phyloP scores from a whole-genome alignment of 2,113 vertebrate species.

The Panthera uncia region DNA sequence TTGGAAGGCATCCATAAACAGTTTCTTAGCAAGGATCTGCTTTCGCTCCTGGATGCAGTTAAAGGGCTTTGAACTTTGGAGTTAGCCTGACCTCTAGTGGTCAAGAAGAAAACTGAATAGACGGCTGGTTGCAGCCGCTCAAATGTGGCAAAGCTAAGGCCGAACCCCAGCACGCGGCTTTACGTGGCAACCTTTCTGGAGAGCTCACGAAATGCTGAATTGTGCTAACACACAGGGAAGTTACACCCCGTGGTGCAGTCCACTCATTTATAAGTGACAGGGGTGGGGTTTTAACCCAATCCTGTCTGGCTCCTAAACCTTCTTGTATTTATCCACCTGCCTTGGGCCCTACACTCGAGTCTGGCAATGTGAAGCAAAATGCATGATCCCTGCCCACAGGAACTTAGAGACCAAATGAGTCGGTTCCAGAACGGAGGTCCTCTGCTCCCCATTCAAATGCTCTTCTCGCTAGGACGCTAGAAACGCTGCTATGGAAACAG shows the following conservation, averaged over 20 bases:
- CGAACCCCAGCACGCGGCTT: accelerated
- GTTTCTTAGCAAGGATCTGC: background rate
- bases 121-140: background rate
- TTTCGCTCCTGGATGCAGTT: background rate
- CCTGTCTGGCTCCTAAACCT: background rate
- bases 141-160: accelerated
- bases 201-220: background rate
- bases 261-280: background rate
- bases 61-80: conserved; percentile 38
- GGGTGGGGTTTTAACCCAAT: background rate
- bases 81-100: conserved; percentile 82
- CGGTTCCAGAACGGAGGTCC: background rate
- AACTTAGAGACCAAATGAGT: background rate
- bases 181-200: background rate
- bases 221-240: background rate
- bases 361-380: background rate
- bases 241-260: background rate
- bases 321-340: background rate
- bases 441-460: background rate
- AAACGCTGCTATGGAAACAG: background rate
- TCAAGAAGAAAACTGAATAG: conserved; percentile 10
- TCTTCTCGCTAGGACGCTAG: background rate
- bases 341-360: background rate
- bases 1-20: accelerated
- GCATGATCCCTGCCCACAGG: background rate